Percentiles rank a stretch among this genome's conserved stretches.
These are phyloP conservation scores for Pantherophis alleghaniensis DNA, from an alignment of 2,797 vertebrate species.

Conservation along the genomic window DNA sequence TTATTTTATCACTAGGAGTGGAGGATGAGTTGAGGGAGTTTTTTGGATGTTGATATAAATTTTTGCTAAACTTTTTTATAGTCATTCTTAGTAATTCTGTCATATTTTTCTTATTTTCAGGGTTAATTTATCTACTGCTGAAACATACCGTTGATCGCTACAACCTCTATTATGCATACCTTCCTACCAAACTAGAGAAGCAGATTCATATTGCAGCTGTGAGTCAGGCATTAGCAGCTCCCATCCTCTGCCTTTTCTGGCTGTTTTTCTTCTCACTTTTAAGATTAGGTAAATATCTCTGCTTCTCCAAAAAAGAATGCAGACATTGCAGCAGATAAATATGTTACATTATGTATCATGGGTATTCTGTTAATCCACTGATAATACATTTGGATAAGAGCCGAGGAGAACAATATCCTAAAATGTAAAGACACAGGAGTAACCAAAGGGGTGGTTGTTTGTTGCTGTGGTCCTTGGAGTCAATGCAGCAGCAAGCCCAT, in stretches of 20 bases:
- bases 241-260: slow-evolving; percentile 95
- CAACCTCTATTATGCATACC: slow-evolving; percentile 90
- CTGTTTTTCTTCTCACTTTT: slow-evolving; percentile 93
- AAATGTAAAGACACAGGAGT: accelerated
- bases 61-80: not conserved
- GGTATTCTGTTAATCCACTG: not conserved
- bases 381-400: not conserved
- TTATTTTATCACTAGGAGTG: not conserved
- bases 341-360: not conserved
- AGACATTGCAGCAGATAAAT: not conserved
- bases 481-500: not conserved
- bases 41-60: slow-evolving; percentile 10
- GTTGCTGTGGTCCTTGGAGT: not conserved
- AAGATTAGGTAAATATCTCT: slow-evolving; percentile 77
- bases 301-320: not conserved
- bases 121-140: slow-evolving; percentile 89
- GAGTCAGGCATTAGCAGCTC: slow-evolving; percentile 90
- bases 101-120: slow-evolving; percentile 66
- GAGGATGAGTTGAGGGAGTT: not conserved
- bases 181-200: slow-evolving; percentile 86
- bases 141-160: slow-evolving; percentile 95
- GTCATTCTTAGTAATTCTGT: not conserved
- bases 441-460: not conserved
- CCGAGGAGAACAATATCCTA: not conserved
- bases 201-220: slow-evolving; percentile 90